phyloP scores from a whole-genome alignment of 2,113 vertebrate genomes.

The Ciconia boyciana region DNA sequence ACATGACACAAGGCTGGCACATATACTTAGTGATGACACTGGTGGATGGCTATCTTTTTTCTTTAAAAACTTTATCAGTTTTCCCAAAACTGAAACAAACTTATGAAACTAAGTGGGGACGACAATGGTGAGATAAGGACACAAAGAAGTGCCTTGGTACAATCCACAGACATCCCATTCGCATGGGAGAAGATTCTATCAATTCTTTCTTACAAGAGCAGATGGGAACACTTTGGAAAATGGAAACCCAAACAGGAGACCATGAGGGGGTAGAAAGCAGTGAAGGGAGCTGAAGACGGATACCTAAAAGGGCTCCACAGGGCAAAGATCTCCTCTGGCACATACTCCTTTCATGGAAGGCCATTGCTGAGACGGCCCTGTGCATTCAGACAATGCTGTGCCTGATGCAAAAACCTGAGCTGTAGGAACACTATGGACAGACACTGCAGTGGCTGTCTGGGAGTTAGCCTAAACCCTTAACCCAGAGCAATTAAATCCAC shows the following conservation, averaged over 20 bases:
- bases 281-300: not conserved
- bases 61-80: fast-evolving
- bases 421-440: not conserved
- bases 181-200: not conserved
- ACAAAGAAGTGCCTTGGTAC: not conserved
- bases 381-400: not conserved
- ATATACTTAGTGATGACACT: not conserved
- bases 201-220: not conserved
- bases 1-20: not conserved
- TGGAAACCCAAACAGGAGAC: not conserved
- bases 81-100: not conserved
- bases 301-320: not conserved
- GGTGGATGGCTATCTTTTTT: not conserved
- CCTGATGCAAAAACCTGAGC: not conserved
- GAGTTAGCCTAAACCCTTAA: not conserved
- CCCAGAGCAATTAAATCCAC: not conserved
- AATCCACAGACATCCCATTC: not conserved
- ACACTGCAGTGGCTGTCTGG: not conserved
- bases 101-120: not conserved
- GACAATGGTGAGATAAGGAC: not conserved
- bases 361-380: not conserved
- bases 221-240: not conserved
- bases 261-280: not conserved
- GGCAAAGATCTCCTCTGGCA: not conserved
- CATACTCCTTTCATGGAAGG: not conserved